phyloP scores from a whole-genome alignment of 2,797 vertebrate genomes.

The Serranus cabrilla region DNA sequence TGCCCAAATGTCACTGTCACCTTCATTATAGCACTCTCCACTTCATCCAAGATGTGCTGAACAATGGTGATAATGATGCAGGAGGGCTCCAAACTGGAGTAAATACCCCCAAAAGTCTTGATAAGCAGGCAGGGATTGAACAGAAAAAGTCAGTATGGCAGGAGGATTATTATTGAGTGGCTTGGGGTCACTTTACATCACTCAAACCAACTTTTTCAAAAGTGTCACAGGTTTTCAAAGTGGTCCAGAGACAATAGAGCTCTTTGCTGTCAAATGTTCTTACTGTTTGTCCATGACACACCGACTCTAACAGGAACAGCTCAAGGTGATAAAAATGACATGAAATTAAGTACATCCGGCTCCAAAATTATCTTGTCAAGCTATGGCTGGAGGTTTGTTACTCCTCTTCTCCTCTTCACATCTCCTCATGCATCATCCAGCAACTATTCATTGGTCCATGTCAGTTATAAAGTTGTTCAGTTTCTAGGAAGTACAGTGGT shows the following conservation, averaged over 20 bases:
- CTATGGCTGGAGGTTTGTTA: neutral
- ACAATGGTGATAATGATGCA: constrained; percentile 5
- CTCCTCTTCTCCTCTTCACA: neutral
- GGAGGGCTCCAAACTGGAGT: constrained; percentile 3
- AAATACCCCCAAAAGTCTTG: neutral
- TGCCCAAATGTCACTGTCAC: constrained; percentile 95
- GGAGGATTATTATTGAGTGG: neutral
- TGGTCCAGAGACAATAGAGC: neutral
- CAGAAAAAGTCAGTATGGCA: neutral
- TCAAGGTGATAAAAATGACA: no score
- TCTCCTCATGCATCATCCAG: neutral
- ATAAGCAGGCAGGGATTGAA: constrained; percentile 13
- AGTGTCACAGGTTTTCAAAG: constrained; percentile 2
- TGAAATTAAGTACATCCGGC: no score
- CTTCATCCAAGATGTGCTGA: constrained; percentile 58
- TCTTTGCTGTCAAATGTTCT: neutral
- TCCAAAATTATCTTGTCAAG: neutral
- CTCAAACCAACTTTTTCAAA: neutral
- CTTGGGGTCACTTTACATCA: constrained; percentile 1
- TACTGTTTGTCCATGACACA: neutral
- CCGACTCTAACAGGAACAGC: neutral
- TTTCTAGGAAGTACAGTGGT: neutral
- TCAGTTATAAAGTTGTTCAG: neutral
- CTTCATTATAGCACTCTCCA: constrained; percentile 86
- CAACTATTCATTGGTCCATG: neutral